Base-by-base conservation (phyloP, 2,113 vertebrate genomes). In the Scytalopus superciliaris region DNA sequence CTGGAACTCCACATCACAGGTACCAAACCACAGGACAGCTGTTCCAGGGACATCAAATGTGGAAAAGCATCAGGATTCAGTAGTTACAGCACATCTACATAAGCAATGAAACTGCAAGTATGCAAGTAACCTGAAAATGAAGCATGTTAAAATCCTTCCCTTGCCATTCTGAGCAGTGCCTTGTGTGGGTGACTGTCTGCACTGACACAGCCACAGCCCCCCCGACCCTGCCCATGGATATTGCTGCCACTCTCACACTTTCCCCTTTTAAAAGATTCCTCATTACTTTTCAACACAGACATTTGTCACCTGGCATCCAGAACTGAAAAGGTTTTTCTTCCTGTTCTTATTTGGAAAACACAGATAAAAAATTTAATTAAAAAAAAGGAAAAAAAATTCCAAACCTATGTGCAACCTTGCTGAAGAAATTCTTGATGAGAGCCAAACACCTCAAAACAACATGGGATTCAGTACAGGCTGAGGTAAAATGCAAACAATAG, bases 141-240 rank as follows among this genome's bases (percentile, higher is more conserved):
- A 37, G 27, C 14, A 1, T 2, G 24, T 22, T 6, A 3, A 37
- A 31, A 57, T 7, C 17, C 16, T 47, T 69, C 18, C 56, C 30
- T 19, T 17, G 30, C 35, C 33, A 2, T 11, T 2, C 12, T 16
- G 35, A 17, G 68, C 15, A 7, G 10, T 19, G 47, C 31, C 28
- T 14, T 5, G 31, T 12, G 52, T 12, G 39, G 40, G 2, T 24
- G 33, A 3, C n/a, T 27, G 19, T 28, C 23, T 33, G 6, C 77
- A 31, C 18, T 3, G 4, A 3, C 0, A 2, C 40, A 44, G 45
- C 14, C 9, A 11, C 39, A 28, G 77, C 39, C 2, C 1, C 0
- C 24, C 33, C 18, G 6, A n/a, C 19, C 24, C 45, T 13, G 33
- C n/a, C n/a, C 57, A 14, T 25, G 12, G 10, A 15, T 14, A 7